Evolutionary conservation across 2,113 vertebrate species (phyloP), one percentile per base, ranked within the genome.

Genomic region (Raja brachyura): DNA sequence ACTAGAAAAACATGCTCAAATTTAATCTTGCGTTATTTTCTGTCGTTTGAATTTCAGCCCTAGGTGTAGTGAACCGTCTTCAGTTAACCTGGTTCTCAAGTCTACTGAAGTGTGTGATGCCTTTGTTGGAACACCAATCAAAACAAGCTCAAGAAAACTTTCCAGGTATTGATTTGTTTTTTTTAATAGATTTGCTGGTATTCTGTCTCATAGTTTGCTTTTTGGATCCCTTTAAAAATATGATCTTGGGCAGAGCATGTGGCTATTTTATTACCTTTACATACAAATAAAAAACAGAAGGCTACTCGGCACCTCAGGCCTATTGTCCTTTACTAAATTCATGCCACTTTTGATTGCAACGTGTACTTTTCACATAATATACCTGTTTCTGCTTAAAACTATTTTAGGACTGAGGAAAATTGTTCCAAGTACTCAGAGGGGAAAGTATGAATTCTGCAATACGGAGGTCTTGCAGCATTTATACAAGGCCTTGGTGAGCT

Each of bases 91-190:
- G 6, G 94, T 93, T 31, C 90, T 95, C 0, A 93, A 95, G n/a
- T 93, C 94, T 61, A 56, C 85, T 59, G 95, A 96, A 13, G 74
- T 96, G 70, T 94, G 95, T 3, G 96, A 97, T 70, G 97, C 97
- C 0, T 99, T 99, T 95, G 94, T 99, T 93, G 98, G 98, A 94
- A 98, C 97, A 31, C 98, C 98, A 0, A 94, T 98, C 94, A 96
- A 96, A 78, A 96, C 96, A 94, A 94, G 96, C 54, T 95, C 96
- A 93, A 97, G 95, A 93, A 97, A 96, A 90, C 95, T 95, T 95
- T 98, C 98, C 93, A 98, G 98, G 99, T 99, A 96, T 93, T 77
- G 94, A 4, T 13, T 94, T 74, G 9, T 93, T 88, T 31, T 14
- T n/a, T 61, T 28, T 86, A 88, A 88, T 63, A 88, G 63, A 63